Evolutionary conservation across 2,888 invertebrate genomes (phyloP).

Genomic region (Phortica okadai): DNA sequence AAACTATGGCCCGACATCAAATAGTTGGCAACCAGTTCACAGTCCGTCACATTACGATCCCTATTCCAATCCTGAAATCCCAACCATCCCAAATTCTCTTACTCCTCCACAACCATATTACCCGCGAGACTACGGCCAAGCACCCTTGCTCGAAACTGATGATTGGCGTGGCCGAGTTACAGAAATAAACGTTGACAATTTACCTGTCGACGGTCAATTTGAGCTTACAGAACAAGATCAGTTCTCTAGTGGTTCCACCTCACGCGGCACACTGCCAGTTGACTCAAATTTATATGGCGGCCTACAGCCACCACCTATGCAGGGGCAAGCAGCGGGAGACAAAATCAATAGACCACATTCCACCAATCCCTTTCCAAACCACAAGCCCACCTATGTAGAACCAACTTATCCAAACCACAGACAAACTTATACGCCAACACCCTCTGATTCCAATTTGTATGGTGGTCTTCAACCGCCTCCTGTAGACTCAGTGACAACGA

Average conservation of each 20-base stretch:
- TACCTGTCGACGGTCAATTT: conserved; percentile 40
- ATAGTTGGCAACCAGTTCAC: conserved; percentile 45
- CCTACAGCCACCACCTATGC: conserved; percentile 52
- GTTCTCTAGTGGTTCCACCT: conserved; percentile 34
- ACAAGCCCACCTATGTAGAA: conserved; percentile 32
- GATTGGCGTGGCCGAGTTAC: conserved; percentile 31
- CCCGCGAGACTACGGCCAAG: conserved; percentile 38
- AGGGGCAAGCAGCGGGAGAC: neutral
- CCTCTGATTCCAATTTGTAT: conserved; percentile 53
- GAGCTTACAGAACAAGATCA: conserved; percentile 26
- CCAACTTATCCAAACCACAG: conserved; percentile 30
- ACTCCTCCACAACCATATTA: conserved; percentile 41
- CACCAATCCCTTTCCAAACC: conserved; percentile 23
- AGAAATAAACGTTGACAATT: conserved; percentile 41
- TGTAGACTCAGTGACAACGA: conserved; percentile 10
- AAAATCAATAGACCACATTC: neutral
- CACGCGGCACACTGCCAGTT: conserved; percentile 30
- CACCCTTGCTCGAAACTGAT: conserved; percentile 32
- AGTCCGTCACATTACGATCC: conserved; percentile 32
- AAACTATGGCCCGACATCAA: conserved; percentile 33
- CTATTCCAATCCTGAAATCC: conserved; percentile 22
- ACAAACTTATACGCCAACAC: conserved; percentile 20
- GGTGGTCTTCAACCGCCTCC: conserved; percentile 51
- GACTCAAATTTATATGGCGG: conserved; percentile 53
- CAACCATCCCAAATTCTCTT: conserved; percentile 29